Conservation (phyloP, 2,888 invertebrate species). For the Rhopalosiphum nymphaeae region DNA sequence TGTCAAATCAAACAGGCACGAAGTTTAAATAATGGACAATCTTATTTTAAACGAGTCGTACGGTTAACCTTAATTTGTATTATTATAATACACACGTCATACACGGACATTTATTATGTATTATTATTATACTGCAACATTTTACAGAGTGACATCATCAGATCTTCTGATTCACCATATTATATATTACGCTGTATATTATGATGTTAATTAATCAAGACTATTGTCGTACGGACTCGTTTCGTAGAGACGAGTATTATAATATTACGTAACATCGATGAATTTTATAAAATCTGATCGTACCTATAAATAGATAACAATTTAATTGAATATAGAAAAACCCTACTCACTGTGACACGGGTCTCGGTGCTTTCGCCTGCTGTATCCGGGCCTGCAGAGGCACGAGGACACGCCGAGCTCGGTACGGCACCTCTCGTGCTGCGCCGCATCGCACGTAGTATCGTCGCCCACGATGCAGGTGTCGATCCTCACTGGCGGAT, state of each 20-base stretch:
- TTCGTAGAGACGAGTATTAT: not conserved
- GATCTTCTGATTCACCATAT: not conserved
- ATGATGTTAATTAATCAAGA: not conserved
- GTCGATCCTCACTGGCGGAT: slow-evolving; percentile 85
- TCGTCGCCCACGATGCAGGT: slow-evolving; percentile 95
- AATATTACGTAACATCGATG: not conserved
- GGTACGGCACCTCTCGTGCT: slow-evolving; percentile 89
- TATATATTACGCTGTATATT: too few species aligned
- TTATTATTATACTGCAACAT: not conserved
- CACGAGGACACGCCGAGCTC: slow-evolving; percentile 89
- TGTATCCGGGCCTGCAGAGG: slow-evolving; percentile 83
- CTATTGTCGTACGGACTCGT: not conserved
- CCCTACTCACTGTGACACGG: slow-evolving; percentile 76
- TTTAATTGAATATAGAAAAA: not conserved
- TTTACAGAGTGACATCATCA: not conserved
- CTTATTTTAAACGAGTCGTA: not conserved
- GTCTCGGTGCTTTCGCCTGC: slow-evolving; percentile 79
- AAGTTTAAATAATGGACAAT: not conserved
- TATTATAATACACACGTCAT: too few species aligned
- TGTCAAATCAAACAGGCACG: not conserved
- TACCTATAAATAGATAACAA: not conserved
- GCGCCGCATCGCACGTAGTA: slow-evolving; percentile 88
- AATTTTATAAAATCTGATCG: not conserved
- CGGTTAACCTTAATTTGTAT: too few species aligned
- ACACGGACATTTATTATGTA: not conserved